Percentiles rank a stretch among this genome's conserved stretches.
Conservation (phyloP, 23 tunicate species). For the Ciona savignyi region DNA sequence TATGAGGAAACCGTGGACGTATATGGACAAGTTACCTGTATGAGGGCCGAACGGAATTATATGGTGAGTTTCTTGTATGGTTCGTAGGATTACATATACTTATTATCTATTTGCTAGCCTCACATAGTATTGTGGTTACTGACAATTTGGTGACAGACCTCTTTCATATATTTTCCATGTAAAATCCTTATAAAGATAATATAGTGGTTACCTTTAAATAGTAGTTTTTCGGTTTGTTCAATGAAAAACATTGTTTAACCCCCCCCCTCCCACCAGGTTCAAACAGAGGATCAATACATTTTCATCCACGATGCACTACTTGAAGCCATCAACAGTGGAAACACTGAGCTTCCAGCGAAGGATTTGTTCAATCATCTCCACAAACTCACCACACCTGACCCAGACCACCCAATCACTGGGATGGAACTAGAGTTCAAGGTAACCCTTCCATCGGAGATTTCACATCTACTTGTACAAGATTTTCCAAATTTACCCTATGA, state of each 20-base stretch:
- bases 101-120: too few relatives aligned
- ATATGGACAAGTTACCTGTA: slow-evolving; percentile 94
- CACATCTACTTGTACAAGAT: background rate
- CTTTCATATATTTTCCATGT: too few relatives aligned
- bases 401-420: slow-evolving; percentile 46
- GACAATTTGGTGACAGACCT: too few relatives aligned
- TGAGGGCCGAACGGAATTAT: slow-evolving; percentile 95
- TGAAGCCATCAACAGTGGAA: slow-evolving; percentile 90
- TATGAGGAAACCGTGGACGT: slow-evolving; percentile 79
- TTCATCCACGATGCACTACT: slow-evolving; percentile 96
- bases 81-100: too few relatives aligned
- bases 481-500: background rate
- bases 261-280: slow-evolving; percentile 93
- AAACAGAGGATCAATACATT: slow-evolving; percentile 96
- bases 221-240: too few relatives aligned
- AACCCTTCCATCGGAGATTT: background rate
- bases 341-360: slow-evolving; percentile 83
- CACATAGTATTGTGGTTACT: too few relatives aligned
- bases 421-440: slow-evolving; percentile 93
- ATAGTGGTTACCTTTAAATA: too few relatives aligned
- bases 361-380: slow-evolving; percentile 75
- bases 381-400: slow-evolving; percentile 61
- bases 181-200: too few relatives aligned
- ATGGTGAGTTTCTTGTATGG: slow-evolving; percentile 66
- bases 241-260: slow-evolving; percentile 5